phyloP scores from a whole-genome alignment of 2,888 invertebrate genomes.

The Lasioglossum pauxillum region DNA sequence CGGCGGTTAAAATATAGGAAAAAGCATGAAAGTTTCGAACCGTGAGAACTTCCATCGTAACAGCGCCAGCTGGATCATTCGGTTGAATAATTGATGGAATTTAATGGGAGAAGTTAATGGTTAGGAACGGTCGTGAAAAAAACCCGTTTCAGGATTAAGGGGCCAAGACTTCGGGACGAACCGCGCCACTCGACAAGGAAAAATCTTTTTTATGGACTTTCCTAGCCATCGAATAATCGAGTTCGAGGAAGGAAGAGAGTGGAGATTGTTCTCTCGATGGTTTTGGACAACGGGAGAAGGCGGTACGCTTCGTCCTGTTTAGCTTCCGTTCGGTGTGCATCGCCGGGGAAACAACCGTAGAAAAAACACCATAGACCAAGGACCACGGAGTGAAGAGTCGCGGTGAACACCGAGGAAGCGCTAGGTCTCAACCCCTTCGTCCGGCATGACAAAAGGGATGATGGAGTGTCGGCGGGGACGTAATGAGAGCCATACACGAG shows the following conservation, averaged over 20 bases:
- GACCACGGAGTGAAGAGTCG: background rate
- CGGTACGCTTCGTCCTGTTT: slow-evolving; percentile 19
- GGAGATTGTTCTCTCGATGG: background rate
- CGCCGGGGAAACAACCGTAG: background rate
- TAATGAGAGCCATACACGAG: slow-evolving; percentile 79
- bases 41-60: background rate
- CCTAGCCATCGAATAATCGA: background rate
- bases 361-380: background rate
- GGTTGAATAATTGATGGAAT: background rate
- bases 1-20: too few relatives aligned
- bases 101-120: background rate
- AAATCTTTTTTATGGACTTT: background rate
- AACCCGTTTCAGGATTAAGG: background rate
- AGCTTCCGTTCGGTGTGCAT: background rate
- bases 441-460: slow-evolving; percentile 46
- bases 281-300: background rate
- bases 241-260: background rate
- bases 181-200: background rate
- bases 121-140: background rate
- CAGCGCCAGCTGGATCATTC: background rate
- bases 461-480: slow-evolving; percentile 71
- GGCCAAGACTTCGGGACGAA: background rate
- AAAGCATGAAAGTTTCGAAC: background rate
- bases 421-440: slow-evolving; percentile 57
- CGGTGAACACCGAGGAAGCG: slow-evolving; percentile 64